Conservation (phyloP, 2,888 invertebrate genomes). For the Agrotis segetum region DNA sequence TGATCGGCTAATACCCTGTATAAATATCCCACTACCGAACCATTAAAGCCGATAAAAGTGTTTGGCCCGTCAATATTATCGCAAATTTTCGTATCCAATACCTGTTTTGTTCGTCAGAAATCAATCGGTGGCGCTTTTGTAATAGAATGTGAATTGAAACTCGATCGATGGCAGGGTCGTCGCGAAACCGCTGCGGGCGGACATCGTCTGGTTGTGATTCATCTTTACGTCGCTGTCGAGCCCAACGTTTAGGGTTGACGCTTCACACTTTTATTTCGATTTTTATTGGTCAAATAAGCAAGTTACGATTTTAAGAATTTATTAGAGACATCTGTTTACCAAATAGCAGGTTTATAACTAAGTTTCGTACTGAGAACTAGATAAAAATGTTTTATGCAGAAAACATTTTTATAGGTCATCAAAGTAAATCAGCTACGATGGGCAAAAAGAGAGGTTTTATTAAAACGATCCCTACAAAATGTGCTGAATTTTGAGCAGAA, state of each 20-base stretch:
- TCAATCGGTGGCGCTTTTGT: slow-evolving; percentile 66
- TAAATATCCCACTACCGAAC: slow-evolving; percentile 69
- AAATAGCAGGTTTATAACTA: slow-evolving; percentile 45
- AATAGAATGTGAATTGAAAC: slow-evolving; percentile 81
- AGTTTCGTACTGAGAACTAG: slow-evolving; percentile 40
- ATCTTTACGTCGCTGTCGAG: slow-evolving; percentile 67
- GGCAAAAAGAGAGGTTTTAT: background rate
- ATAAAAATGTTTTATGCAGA: slow-evolving; percentile 52
- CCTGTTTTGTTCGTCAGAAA: slow-evolving; percentile 67
- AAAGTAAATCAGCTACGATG: slow-evolving; percentile 3
- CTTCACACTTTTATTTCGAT: slow-evolving; percentile 56
- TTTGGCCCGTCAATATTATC: slow-evolving; percentile 70
- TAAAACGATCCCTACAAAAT: background rate
- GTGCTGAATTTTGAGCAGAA: background rate
- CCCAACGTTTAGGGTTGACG: slow-evolving; percentile 57
- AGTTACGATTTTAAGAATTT: slow-evolving; percentile 58
- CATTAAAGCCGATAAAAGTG: slow-evolving; percentile 72
- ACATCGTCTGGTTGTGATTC: slow-evolving; percentile 73
- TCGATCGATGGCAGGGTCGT: slow-evolving; percentile 70
- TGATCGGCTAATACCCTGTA: slow-evolving; percentile 65
- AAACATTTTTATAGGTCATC: slow-evolving; percentile 42
- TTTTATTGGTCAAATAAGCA: slow-evolving; percentile 60
- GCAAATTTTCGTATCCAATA: slow-evolving; percentile 71
- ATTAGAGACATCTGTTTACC: slow-evolving; percentile 48
- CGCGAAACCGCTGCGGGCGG: slow-evolving; percentile 63